phyloP scores from a whole-genome alignment of 2,113 vertebrate genomes.

The Eurystomus gularis region DNA sequence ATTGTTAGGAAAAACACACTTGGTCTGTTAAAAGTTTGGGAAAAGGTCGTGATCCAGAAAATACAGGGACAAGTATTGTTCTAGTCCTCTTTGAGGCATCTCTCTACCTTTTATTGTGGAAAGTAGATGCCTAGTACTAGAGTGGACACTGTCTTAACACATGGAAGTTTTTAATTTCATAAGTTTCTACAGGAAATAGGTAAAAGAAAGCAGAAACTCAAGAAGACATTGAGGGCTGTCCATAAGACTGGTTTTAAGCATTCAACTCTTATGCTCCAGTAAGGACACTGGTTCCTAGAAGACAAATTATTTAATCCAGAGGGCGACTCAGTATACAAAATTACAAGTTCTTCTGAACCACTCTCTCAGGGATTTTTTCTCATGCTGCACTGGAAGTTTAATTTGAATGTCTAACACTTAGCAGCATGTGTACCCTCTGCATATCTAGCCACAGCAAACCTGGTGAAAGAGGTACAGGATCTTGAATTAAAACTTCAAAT shows the following conservation, averaged over 20 bases:
- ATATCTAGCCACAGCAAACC: neutral
- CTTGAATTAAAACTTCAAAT: neutral
- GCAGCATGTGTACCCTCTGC: neutral
- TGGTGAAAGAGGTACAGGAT: neutral
- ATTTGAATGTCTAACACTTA: neutral
- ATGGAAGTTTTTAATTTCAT: neutral
- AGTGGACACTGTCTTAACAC: fast-evolving
- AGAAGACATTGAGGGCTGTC: neutral
- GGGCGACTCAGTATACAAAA: neutral
- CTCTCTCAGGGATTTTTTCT: neutral
- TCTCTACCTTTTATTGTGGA: neutral
- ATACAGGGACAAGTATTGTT: neutral
- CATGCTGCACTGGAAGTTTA: neutral
- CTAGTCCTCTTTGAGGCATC: neutral
- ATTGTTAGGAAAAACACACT: fast-evolving
- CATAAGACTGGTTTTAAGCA: neutral
- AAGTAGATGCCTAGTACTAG: neutral
- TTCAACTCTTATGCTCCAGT: neutral
- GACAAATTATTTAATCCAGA: neutral
- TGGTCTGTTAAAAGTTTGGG: neutral
- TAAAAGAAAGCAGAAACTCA: neutral
- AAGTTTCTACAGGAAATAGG: neutral
- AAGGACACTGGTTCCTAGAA: neutral
- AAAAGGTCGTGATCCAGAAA: neutral
- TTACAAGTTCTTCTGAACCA: neutral